These are phyloP conservation scores for Alcedo atthis DNA, from an alignment of 2,797 vertebrate species.

Conservation along the genomic window DNA sequence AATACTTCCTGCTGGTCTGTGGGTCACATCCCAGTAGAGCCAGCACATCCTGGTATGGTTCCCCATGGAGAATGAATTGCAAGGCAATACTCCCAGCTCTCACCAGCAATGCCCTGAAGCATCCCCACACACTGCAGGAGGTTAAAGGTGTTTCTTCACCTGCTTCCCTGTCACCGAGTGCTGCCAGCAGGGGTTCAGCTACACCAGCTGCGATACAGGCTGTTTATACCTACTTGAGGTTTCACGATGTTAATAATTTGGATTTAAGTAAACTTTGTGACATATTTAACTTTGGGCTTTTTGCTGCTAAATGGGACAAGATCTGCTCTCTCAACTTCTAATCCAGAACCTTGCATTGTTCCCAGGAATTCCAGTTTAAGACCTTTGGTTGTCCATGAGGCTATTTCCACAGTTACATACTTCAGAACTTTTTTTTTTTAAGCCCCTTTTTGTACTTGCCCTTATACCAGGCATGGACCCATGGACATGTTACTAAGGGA, in stretches of 20 bases:
- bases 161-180: fast-evolving
- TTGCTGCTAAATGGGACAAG: neutral
- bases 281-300: neutral
- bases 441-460: neutral
- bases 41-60: neutral
- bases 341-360: neutral
- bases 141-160: conserved; percentile 8
- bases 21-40: neutral
- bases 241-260: neutral
- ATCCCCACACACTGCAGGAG: neutral
- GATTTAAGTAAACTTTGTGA: conserved; percentile 33
- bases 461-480: neutral
- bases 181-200: neutral
- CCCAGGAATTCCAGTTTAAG: neutral
- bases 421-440: neutral
- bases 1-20: neutral
- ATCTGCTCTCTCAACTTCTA: neutral
- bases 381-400: neutral
- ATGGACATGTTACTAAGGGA: neutral
- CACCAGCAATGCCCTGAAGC: neutral
- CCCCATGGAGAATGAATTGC: neutral
- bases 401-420: neutral
- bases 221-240: neutral
- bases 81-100: neutral
- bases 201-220: conserved; percentile 29